Evolutionary conservation across 2,888 invertebrate genomes (phyloP), one percentile per base, ranked within the genome.

Genomic region (Scaeva pyrastri): DNA sequence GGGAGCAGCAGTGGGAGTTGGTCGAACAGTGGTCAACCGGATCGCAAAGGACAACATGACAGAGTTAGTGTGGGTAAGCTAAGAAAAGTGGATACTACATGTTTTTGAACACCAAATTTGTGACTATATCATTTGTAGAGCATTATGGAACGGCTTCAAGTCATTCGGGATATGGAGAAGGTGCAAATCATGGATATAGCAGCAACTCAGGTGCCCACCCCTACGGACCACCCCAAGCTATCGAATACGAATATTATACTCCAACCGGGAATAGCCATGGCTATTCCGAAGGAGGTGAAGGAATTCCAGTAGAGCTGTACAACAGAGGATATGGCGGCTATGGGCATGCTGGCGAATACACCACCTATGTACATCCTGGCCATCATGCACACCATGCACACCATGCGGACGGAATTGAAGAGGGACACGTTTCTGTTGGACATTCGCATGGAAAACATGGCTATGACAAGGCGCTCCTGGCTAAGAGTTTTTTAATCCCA

Each of bases 401-500:
- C n/a, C n/a, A n/a, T 6, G 78, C 56, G 8, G 70, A 26, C 21
- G 41, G 14, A 41, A 31, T 56, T 3, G 78, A 68, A 10, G 85
- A 82, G 31, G 77, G 58, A 39, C 74, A 76, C 41, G 26, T 60
- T 48, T 60, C 36, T 14, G 72, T 60, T 12, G 84, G 64, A 39
- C 55, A 80, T 66, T 26, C 58, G 21, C 36, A 19, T 45, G 78
- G 81, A 73, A 86, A 86, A 66, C 87, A 88, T 50, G 83, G 88
- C 26, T 81, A 87, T 0, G 91, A 91, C 66, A 92, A 92, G 73
- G 90, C 90, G 50, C 88, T 92, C 19, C 86, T 92, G 45, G 91
- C 92, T 31, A 95, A 95, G 92, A 94, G 95, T 55, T 91, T 96
- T 48, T 91, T 96, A 64, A 94, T 95, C 90, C 97, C 97, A 0